These are phyloP conservation scores for Ceriagrion tenellum DNA, from an alignment of 2,888 invertebrate genomes.

Conservation along the genomic window DNA sequence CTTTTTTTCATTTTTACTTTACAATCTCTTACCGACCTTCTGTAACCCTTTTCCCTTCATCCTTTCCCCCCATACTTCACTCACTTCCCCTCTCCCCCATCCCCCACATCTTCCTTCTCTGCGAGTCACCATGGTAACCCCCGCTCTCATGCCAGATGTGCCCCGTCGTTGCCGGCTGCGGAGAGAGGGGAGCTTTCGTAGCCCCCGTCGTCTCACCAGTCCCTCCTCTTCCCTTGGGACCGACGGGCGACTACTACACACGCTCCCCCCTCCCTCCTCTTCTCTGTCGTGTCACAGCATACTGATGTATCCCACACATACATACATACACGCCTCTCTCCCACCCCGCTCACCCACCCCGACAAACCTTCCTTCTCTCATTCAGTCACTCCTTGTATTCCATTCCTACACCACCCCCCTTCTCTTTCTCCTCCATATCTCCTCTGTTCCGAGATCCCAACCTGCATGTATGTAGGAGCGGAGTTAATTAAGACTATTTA, in stretches of 20 bases:
- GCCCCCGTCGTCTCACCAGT: not conserved
- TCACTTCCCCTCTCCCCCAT: too few species aligned
- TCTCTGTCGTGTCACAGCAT: not conserved
- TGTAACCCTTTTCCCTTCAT: not conserved
- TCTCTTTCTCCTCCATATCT: not conserved
- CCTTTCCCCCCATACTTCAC: not conserved
- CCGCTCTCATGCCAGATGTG: not conserved
- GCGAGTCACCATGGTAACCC: not conserved
- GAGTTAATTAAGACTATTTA: too few species aligned
- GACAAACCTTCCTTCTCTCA: not conserved
- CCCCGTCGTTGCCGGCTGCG: not conserved
- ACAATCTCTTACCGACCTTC: not conserved
- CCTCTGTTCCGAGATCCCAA: not conserved
- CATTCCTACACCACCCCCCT: not conserved
- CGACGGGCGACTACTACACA: not conserved
- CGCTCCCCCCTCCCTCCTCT: not conserved
- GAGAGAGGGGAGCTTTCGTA: too few species aligned
- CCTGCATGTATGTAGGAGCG: too few species aligned
- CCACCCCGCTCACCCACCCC: not conserved
- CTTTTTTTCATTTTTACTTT: too few species aligned
- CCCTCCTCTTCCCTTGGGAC: not conserved
- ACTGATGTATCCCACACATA: constrained; percentile 22
- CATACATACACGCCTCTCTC: not conserved
- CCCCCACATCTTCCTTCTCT: not conserved
- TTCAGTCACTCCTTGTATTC: not conserved